These are phyloP conservation scores for Halcyon malimbica DNA, from an alignment of 2,113 vertebrate species.

Conservation along the genomic window DNA sequence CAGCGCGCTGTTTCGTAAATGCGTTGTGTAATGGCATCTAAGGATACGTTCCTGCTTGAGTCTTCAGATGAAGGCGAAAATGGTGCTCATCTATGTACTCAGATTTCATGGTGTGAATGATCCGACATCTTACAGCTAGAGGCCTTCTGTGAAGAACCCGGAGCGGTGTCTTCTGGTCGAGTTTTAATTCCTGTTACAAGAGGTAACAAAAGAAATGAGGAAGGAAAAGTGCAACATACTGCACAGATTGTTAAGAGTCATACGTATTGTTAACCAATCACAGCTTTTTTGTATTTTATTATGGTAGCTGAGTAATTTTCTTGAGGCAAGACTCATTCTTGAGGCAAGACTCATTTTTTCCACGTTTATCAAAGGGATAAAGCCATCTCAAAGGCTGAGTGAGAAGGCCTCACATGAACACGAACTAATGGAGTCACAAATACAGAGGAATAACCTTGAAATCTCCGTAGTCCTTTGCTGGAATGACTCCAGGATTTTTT, in stretches of 20 bases:
- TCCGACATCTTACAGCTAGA: slow-evolving; percentile 84
- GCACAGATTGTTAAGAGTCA: not conserved
- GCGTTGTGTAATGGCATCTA: not conserved
- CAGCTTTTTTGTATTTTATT: not conserved
- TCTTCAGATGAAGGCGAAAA: slow-evolving; percentile 89
- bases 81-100: slow-evolving; percentile 87
- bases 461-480: slow-evolving; percentile 58
- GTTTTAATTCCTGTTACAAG: slow-evolving; percentile 83
- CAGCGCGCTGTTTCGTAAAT: not conserved
- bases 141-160: slow-evolving; percentile 92
- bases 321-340: not conserved
- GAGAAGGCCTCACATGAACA: not conserved
- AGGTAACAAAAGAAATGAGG: not conserved
- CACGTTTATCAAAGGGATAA: not conserved
- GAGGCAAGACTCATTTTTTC: not conserved
- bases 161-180: slow-evolving; percentile 95
- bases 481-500: slow-evolving; percentile 63
- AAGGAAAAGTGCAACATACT: not conserved
- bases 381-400: not conserved
- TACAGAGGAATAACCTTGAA: slow-evolving; percentile 58
- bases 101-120: slow-evolving; percentile 88
- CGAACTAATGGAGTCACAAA: slow-evolving; percentile 44
- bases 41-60: slow-evolving; percentile 98
- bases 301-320: not conserved
- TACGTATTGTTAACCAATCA: not conserved